Evolutionary conservation across 2,888 invertebrate species (phyloP), one percentile per base, ranked within the genome.

Genomic region (Heliconius ethilla): DNA sequence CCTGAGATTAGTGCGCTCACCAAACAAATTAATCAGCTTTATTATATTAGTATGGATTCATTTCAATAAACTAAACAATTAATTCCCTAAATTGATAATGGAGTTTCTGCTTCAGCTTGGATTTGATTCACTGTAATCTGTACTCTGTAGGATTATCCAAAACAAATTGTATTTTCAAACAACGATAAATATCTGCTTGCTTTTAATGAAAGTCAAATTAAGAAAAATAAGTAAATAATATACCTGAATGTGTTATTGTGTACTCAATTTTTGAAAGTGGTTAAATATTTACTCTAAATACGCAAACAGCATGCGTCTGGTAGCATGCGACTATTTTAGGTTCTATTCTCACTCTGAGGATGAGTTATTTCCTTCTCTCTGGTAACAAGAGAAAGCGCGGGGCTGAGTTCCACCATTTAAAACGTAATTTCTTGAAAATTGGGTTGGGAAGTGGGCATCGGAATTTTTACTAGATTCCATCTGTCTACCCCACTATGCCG

Each of bases 221-320:
- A 27, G 6, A 65, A 15, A 63, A 63, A 27, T 27, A 27, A 27
- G 1, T n/a, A n/a, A 27, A 27, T 27, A 27, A 27, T 27, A 27
- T 27, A 27, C 27, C 27, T 27, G 18, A 27, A 65, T 65, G 55
- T 3, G 0, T 29, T 65, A 15, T 65, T 65, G 65, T 29, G 29
- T 45, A 45, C 65, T 29, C 65, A 65, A 65, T 65, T 65, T 29
- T 65, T 65, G 4, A 65, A 65, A 65, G 15, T 65, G 29, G 65
- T 29, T 65, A 65, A 65, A 65, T 65, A 65, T 65, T 65, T 3
- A 33, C 1, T 9, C 22, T n/a, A 62, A 62, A 10, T 25, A 62
- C 1, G n/a, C n/a, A n/a, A n/a, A n/a, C n/a, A n/a, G 9, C 9
- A 9, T 6, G 18, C 22, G 55, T 55, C 22, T 55, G 18, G 1